A percentile compares a stretch with the other conserved stretches of the same genome.
phyloP scores from a whole-genome alignment of 2,888 invertebrate genomes.

The Nymphalis urticae region DNA sequence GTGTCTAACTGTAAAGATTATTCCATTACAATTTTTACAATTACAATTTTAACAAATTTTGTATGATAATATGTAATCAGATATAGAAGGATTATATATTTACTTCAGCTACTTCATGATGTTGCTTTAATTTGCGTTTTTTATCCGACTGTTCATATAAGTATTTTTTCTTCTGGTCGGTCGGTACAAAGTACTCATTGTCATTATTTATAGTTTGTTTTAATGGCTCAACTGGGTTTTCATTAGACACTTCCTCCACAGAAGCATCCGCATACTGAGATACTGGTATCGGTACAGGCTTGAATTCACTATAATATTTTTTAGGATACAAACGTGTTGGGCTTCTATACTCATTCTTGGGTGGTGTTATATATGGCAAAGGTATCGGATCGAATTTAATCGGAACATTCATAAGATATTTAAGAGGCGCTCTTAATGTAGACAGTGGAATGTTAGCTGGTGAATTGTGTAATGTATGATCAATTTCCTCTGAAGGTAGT shows the following conservation, averaged over 20 bases:
- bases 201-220: slow-evolving; percentile 59
- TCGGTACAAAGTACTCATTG: slow-evolving; percentile 51
- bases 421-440: slow-evolving; percentile 24
- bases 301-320: slow-evolving; percentile 78
- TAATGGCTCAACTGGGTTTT: slow-evolving; percentile 67
- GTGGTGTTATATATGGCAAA: slow-evolving; percentile 59
- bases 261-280: slow-evolving; percentile 58
- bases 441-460: slow-evolving; percentile 11
- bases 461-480: slow-evolving; percentile 22
- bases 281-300: slow-evolving; percentile 71
- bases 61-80: background rate
- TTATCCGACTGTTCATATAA: slow-evolving; percentile 77
- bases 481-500: slow-evolving; percentile 51
- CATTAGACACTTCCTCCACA: slow-evolving; percentile 64
- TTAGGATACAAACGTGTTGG: slow-evolving; percentile 83
- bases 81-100: background rate
- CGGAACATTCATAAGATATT: slow-evolving; percentile 57
- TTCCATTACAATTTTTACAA: background rate
- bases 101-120: slow-evolving; percentile 45
- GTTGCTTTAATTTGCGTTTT: slow-evolving; percentile 69
- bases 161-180: slow-evolving; percentile 66
- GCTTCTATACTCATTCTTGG: slow-evolving; percentile 56
- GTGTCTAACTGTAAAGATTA: slow-evolving; percentile 28
- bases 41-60: background rate
- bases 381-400: slow-evolving; percentile 54